These are phyloP conservation scores for Pteria penguin DNA, from an alignment of 2,888 invertebrate species.

Conservation along the genomic window DNA sequence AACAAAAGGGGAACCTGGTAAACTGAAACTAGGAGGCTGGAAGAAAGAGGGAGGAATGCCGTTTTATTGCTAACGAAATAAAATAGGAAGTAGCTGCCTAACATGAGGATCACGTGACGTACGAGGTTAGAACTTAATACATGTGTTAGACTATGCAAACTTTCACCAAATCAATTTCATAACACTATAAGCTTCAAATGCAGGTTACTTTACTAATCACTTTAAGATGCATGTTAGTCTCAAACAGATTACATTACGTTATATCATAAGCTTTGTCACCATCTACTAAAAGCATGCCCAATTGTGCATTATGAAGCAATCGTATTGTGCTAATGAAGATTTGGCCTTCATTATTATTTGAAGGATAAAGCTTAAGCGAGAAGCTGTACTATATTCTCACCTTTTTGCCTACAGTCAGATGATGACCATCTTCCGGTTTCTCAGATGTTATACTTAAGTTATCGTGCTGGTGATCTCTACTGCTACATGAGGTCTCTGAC, in stretches of 20 bases:
- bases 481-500: constrained; percentile 94
- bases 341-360: too few relatives aligned
- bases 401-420: constrained; percentile 40
- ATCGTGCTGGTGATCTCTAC: constrained; percentile 83
- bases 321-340: too few relatives aligned
- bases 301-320: too few relatives aligned
- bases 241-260: too few relatives aligned
- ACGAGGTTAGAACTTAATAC: too few relatives aligned
- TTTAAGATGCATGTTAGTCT: too few relatives aligned
- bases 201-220: too few relatives aligned
- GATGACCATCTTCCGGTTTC: constrained; percentile 49
- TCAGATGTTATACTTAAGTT: constrained; percentile 87
- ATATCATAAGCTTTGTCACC: too few relatives aligned
- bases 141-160: neutral
- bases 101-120: too few relatives aligned
- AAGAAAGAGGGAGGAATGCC: constrained; percentile 41
- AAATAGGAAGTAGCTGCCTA: neutral
- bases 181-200: neutral
- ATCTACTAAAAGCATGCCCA: too few relatives aligned
- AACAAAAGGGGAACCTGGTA: constrained; percentile 98
- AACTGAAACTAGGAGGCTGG: constrained; percentile 97
- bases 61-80: neutral
- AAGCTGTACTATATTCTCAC: too few relatives aligned
- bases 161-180: neutral
- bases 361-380: too few relatives aligned